Evolutionary conservation across 2,113 vertebrate species (phyloP), one percentile per base, ranked within the genome.

Genomic region (Panthera leo): DNA sequence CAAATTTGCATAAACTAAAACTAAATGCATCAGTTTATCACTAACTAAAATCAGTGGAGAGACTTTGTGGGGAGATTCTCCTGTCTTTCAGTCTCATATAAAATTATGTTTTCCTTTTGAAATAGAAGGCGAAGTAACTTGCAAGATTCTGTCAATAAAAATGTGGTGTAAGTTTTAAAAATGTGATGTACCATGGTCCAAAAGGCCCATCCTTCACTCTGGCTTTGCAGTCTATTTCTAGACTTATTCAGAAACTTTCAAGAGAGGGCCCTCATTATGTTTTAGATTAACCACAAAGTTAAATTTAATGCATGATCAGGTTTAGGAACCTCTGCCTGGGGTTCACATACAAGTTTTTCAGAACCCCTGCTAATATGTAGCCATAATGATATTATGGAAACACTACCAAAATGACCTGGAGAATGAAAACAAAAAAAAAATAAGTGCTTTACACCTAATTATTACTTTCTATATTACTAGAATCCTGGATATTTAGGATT

Each of bases 271-370:
- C 45, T 79, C 21, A 87, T 42, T 67, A 42, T 61, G 29, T 71
- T 90, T 87, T 94, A 83, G 89, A 91, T 92, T 85, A 94, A 42
- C 31, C 36, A 73, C 34, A 39, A 27, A 55, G n/a, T 90, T 97
- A 58, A 83, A 90, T 55, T 7, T 85, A 75, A 67, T 65, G 16
- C 8, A 76, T 12, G 86, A 5, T 48, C 36, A 36, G 29, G 12
- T 79, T 58, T 96, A 53, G 10, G 16, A 73, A 67, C 15, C 34
- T 88, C 61, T 85, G 36, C 11, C n/a, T 76, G 14, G 25, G 25
- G 19, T 68, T 91, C 53, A 71, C 2, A 13, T 19, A 82, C 8
- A 68, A 51, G 10, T 8, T 84, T 96, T 85, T 82, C 25, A 65
- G 55, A 2, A 86, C 82, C 27, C 13, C 70, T 84, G 10, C 45